A percentile compares a stretch with the other conserved stretches of the same genome.
Conservation (phyloP, 1,140 invertebrate species). For the Bombus huntii region DNA sequence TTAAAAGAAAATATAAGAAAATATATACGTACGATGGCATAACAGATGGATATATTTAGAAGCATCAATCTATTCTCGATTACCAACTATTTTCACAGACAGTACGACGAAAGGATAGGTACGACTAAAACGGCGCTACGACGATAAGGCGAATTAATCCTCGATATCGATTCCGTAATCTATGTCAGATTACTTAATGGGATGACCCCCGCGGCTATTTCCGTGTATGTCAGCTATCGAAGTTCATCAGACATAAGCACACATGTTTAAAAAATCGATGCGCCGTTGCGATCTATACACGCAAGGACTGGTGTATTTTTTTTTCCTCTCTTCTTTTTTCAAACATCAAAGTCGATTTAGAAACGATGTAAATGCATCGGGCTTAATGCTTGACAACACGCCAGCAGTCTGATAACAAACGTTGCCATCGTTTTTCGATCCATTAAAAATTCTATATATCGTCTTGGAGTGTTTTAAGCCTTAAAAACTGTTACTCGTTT, state of each 20-base stretch:
- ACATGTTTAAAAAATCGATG: conserved; percentile 33
- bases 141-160: conserved; percentile 19
- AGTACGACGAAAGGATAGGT: background rate
- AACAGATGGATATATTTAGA: background rate
- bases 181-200: conserved; percentile 47
- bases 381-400: background rate
- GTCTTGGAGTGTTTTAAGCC: background rate
- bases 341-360: background rate
- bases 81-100: background rate
- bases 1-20: background rate
- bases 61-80: background rate
- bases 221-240: conserved; percentile 30
- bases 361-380: background rate
- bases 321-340: background rate
- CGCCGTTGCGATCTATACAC: background rate
- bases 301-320: background rate
- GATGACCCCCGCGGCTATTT: conserved; percentile 36
- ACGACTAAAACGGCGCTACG: conserved; percentile 2
- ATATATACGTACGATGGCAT: background rate
- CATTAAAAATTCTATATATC: background rate
- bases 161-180: conserved; percentile 42
- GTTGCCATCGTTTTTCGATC: background rate
- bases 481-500: background rate
- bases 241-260: conserved; percentile 25
- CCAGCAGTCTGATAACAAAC: conserved; percentile 14